Evolutionary conservation across 2,797 vertebrate genomes (phyloP).

Genomic region (Melanotaenia boesemani): DNA sequence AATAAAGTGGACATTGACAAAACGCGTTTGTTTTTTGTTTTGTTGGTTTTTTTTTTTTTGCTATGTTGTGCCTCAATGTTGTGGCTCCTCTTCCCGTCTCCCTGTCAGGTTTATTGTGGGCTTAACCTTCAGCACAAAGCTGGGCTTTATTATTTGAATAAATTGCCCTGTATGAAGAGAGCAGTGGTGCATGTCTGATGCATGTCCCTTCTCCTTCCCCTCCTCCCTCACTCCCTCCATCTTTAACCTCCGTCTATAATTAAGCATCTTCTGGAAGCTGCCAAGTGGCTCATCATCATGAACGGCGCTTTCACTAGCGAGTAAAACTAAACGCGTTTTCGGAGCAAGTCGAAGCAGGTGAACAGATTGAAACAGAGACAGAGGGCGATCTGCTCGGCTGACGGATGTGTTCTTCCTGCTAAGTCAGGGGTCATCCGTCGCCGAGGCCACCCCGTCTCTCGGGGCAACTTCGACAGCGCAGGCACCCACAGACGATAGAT

Average conservation of each 20-base stretch:
- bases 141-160: constrained; percentile 79
- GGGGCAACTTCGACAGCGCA: constrained; percentile 50
- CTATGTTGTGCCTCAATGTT: constrained; percentile 35
- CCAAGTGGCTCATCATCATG: constrained; percentile 21
- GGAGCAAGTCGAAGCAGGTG: constrained; percentile 11
- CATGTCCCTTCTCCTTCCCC: constrained; percentile 38
- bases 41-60: constrained; percentile 63
- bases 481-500: constrained; percentile 75
- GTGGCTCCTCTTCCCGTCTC: constrained; percentile 40
- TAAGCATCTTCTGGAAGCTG: constrained; percentile 29
- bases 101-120: constrained; percentile 71
- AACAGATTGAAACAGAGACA: constrained; percentile 14
- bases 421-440: constrained; percentile 67
- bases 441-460: constrained; percentile 59
- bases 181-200: constrained; percentile 63
- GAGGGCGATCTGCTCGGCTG: constrained; percentile 25
- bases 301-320: not conserved
- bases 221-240: constrained; percentile 9
- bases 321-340: constrained; percentile 27
- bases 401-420: constrained; percentile 51
- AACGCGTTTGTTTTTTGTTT: constrained; percentile 67
- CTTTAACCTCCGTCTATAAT: constrained; percentile 18
- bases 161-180: constrained; percentile 63
- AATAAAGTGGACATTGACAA: constrained; percentile 63
- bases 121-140: constrained; percentile 66